These are phyloP conservation scores for Sinella curviseta DNA, from an alignment of 1,140 invertebrate genomes.

Conservation along the genomic window DNA sequence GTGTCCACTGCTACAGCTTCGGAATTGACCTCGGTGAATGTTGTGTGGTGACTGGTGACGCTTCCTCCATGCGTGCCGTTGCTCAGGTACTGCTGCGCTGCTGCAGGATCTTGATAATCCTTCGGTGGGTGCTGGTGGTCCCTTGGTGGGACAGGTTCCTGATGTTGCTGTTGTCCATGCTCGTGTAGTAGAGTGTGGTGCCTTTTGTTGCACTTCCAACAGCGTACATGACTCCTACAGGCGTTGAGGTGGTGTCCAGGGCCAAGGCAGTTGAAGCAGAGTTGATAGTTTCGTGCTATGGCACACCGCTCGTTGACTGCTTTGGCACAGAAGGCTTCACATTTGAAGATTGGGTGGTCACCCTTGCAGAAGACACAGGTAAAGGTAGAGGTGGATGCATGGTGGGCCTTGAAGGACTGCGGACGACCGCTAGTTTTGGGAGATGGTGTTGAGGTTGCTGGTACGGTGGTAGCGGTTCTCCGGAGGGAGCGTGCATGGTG, in stretches of 20 bases:
- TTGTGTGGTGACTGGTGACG: neutral
- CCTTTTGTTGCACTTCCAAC: neutral
- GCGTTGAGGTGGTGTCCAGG: neutral
- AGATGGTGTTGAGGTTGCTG: neutral
- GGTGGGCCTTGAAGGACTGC: neutral
- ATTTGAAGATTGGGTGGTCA: neutral
- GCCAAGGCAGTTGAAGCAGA: neutral
- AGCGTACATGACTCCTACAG: neutral
- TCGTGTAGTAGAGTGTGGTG: neutral
- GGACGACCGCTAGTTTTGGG: neutral
- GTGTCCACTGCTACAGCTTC: neutral
- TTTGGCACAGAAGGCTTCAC: neutral
- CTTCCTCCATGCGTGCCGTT: no score
- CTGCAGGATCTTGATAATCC: neutral
- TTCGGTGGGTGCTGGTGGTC: neutral
- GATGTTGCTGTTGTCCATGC: neutral
- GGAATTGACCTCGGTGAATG: neutral
- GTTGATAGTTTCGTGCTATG: neutral
- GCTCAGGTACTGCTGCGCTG: neutral
- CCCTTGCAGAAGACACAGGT: neutral
- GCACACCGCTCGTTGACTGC: neutral
- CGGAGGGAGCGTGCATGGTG: neutral
- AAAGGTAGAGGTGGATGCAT: neutral
- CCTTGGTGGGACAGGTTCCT: neutral
- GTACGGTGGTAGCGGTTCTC: neutral